Conservation (phyloP, 1,140 invertebrate species). For the Micrasema longulum region DNA sequence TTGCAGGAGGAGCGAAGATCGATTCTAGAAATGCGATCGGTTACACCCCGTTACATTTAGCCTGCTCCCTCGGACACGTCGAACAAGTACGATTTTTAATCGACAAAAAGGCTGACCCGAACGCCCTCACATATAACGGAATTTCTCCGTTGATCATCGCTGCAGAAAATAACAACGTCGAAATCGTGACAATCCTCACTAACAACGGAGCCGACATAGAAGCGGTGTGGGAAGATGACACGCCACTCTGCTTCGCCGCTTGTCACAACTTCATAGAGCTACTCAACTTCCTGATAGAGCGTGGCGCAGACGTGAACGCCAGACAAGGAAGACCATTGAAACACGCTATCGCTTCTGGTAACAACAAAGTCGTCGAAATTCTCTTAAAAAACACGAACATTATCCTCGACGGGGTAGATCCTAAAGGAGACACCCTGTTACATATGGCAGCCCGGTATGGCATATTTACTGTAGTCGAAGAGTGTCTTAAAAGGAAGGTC, state of each 20-base stretch:
- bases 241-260: not conserved
- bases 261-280: not conserved
- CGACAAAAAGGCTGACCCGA: not conserved
- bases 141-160: not conserved
- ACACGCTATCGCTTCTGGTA: not conserved
- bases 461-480: not conserved
- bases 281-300: not conserved
- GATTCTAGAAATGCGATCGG: not conserved
- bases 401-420: not conserved
- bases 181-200: not conserved
- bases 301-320: not conserved
- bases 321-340: not conserved
- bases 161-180: not conserved
- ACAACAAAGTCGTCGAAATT: not conserved
- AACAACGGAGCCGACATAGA: conserved; percentile 2
- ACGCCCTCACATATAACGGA: not conserved
- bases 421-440: not conserved
- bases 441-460: not conserved
- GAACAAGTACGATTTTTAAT: not conserved
- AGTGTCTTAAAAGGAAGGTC: not conserved
- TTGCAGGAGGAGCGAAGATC: conserved; percentile 3
- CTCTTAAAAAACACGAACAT: not conserved
- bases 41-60: conserved; percentile 1
- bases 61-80: not conserved
- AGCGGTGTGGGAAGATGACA: not conserved